Evolutionary conservation across 2,113 vertebrate genomes (phyloP).

Genomic region (Nothobranchius kuhntae): DNA sequence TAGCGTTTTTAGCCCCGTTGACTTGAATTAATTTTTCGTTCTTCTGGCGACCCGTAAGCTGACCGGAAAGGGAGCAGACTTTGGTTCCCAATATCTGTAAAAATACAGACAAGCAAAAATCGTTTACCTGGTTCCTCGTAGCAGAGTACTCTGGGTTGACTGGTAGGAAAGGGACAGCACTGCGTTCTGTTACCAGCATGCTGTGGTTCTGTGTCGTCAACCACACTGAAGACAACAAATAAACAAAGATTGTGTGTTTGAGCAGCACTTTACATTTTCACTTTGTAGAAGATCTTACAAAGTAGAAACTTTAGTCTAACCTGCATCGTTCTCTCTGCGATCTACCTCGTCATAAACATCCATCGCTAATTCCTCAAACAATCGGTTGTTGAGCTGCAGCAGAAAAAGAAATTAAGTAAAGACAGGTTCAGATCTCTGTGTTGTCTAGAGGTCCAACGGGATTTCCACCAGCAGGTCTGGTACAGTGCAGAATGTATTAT

Average conservation of each 20-base stretch:
- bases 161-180: constrained; percentile 94
- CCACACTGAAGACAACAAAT: constrained; percentile 84
- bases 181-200: constrained; percentile 96
- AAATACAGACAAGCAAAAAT: background rate
- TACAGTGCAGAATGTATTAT: too few species aligned
- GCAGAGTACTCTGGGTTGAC: constrained; percentile 98
- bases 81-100: background rate
- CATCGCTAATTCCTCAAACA: constrained; percentile 98
- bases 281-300: too few species aligned
- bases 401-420: too few species aligned
- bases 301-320: constrained; percentile 81
- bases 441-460: too few species aligned
- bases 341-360: constrained; percentile 98
- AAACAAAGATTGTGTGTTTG: constrained; percentile 6
- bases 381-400: constrained; percentile 91
- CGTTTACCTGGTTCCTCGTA: constrained; percentile 83
- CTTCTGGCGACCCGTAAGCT: too few species aligned
- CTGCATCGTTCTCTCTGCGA: constrained; percentile 96
- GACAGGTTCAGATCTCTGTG: too few species aligned
- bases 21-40: too few species aligned
- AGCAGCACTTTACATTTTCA: too few species aligned
- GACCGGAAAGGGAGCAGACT: too few species aligned
- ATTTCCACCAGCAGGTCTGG: too few species aligned
- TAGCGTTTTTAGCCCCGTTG: too few species aligned
- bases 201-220: constrained; percentile 98